Evolutionary conservation across 2,113 vertebrate species (phyloP).

Genomic region (Microcebus griseorufus): DNA sequence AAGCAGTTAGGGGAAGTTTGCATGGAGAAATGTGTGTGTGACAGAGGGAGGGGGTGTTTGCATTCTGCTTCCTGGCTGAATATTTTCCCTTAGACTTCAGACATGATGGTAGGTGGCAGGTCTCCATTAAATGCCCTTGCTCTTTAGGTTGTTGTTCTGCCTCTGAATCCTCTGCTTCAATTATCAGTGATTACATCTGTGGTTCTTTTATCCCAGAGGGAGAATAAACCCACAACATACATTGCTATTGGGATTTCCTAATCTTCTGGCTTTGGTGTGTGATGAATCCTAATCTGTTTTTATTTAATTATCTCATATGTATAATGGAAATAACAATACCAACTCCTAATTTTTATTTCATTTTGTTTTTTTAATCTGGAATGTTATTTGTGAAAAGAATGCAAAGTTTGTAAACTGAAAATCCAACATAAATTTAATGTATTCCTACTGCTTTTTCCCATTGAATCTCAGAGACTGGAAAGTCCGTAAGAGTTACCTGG

Average conservation of each 20-base stretch:
- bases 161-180: neutral
- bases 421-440: neutral
- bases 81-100: neutral
- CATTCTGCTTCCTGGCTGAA: neutral
- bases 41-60: neutral
- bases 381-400: conserved; percentile 24
- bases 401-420: neutral
- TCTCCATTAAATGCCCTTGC: neutral
- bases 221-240: neutral
- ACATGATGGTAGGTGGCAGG: too few relatives aligned
- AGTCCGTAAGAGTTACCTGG: neutral
- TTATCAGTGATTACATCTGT: neutral
- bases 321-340: neutral
- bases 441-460: neutral
- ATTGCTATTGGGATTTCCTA: neutral
- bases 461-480: neutral
- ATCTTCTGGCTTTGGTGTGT: neutral
- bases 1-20: neutral
- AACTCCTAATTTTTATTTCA: neutral
- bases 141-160: neutral
- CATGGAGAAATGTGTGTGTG: neutral
- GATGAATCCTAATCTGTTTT: neutral
- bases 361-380: neutral
- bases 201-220: neutral
- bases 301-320: neutral